Evolutionary conservation across 2,113 vertebrate genomes (phyloP), one percentile per base, ranked within the genome.

Genomic region (Lasiurus borealis): DNA sequence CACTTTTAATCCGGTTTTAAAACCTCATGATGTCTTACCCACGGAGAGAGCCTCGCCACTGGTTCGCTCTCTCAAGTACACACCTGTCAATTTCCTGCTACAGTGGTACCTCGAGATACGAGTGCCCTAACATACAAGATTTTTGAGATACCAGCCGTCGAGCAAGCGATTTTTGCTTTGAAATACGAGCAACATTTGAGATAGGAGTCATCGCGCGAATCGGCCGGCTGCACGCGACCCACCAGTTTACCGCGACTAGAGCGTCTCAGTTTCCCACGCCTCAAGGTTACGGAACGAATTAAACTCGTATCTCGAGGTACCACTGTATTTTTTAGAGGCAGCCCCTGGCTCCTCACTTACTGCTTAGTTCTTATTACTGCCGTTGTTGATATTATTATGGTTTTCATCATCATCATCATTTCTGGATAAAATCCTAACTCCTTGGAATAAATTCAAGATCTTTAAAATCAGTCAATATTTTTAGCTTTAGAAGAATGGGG

Each of bases 351-450:
- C 31, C 10, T 0, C 13, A 29, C 18, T 23, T 14, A 76, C 10
- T 29, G 31, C 31, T 40, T 44, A 52, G 1, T 40, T 80, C 68
- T 62, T 36, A 23, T 2, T 48, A 1, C 16, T 48, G 6, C 18
- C 31, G 0, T 4, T 31, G 11, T 31, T 71, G 5, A 6, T 18
- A 0, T 29, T n/a, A 10, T 80, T 31, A 27, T 11, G 25, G 1
- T 21, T 14, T 29, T 6, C 13, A 59, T 19, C 18, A 18, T 68
- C 21, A 27, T 68, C 8, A 12, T 48, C 7, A 34, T 59, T 92
- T 85, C 34, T 64, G 3, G 29, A 50, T 34, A n/a, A 87, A 87
- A 84, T 62, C 48, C 54, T 81, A 84, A 84, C 1, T 40, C 57
- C 29, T 85, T n/a, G 11, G 6, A 69, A 62, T 16, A 85, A 77